Base-by-base conservation (phyloP, 2,797 vertebrate species). In the Ispidina lecontei region DNA sequence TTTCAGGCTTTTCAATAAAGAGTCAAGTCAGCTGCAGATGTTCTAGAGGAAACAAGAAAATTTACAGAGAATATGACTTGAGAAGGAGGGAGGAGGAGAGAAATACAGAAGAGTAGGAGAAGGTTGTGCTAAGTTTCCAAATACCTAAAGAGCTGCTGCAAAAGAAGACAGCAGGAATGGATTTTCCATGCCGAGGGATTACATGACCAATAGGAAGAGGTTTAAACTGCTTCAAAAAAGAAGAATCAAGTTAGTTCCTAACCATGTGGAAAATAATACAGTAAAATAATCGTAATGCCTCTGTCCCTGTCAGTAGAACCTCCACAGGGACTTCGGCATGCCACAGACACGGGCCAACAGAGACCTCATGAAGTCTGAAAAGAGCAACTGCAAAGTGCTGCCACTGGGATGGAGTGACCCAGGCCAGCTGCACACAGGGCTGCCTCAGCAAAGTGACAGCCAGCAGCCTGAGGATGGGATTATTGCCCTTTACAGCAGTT, bases 281-380 rank as follows among this genome's bases (percentile, higher is more conserved):
- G 41, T 54, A 81, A 81, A 90, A 90, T 39, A 58, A 46, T 35
- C 12, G 14, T 58, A 41, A 69, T 43, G 31, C 23, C 15, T 72
- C 51, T 83, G 4, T 43, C 31, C 58, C 3, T 0, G 1, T 33
- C 87, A 62, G 62, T 18, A 55, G 19, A 51, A 46, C 23, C 52
- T 79, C 74, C 58, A 58, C 59, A 91, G 25, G n/a, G 37, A 39
- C 23, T 41, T n/a, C 29, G 46, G 33, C 67, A 54, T n/a, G 59
- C 18, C 69, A 77, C 9, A 74, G 65, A 65, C 22, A 22, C 7
- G 19, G 60, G 33, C 33, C 74, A 54, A 56, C 74, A 82, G 56
- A 62, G n/a, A 77, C 49, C 46, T 93, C 87, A 92, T 43, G 49
- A 87, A 91, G 54, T 76, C 19, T 73, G 76, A 87, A 78, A 90